Conservation (phyloP, 2,888 invertebrate genomes). For the Eupeodes luniger region DNA sequence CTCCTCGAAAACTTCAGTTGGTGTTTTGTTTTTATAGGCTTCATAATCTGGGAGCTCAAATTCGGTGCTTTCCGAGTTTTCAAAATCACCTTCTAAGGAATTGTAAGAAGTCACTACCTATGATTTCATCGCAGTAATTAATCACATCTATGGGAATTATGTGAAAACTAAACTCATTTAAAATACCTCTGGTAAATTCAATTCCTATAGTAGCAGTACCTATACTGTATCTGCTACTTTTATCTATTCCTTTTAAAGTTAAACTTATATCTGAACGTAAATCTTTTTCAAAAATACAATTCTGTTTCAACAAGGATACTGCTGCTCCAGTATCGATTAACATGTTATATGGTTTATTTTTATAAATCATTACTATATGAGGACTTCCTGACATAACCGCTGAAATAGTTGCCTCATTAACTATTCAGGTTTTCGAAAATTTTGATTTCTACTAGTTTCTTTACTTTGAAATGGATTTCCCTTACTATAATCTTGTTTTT, state of each 20-base stretch:
- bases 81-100: neutral
- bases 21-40: too few relatives aligned
- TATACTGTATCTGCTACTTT: neutral
- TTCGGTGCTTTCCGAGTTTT: too few relatives aligned
- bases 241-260: neutral
- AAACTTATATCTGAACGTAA: neutral
- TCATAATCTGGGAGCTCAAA: too few relatives aligned
- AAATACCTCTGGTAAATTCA: neutral
- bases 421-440: too few relatives aligned
- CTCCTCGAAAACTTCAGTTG: too few relatives aligned
- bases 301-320: neutral
- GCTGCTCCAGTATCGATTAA: conserved; percentile 1
- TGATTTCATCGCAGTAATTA: neutral
- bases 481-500: too few relatives aligned
- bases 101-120: neutral
- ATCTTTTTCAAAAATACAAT: neutral
- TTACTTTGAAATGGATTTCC: too few relatives aligned
- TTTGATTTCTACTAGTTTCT: too few relatives aligned
- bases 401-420: too few relatives aligned
- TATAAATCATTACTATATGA: too few relatives aligned
- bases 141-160: neutral
- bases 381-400: too few relatives aligned
- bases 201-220: too few relatives aligned
- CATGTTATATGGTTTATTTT: neutral
- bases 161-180: conserved; percentile 1